Base-by-base conservation (phyloP, 2,888 invertebrate genomes). In the Andrena trimmerana region DNA sequence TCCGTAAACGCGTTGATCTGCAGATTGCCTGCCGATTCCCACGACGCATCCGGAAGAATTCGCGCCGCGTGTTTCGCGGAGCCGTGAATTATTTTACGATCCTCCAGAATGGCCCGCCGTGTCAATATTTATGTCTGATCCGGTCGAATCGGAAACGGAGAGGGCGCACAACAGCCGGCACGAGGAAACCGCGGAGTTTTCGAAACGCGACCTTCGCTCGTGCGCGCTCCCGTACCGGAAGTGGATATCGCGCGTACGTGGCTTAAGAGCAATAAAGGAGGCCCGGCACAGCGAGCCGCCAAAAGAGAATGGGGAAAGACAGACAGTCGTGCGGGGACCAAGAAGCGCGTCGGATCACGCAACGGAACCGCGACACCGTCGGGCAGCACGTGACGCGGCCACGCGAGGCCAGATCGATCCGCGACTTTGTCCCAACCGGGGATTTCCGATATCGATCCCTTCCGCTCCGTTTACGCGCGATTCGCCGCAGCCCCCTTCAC, bases 301-400 rank as follows among this genome's bases (percentile, higher is more conserved):
- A 85, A 88, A 90, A 89, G 90, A 91, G 90, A 92, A 91, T 91
- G 88, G 86, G 86, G 79, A 85, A 87, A 91, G 89, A 90, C 91
- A 92, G 92, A 90, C 91, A 92, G 92, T 92, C 91, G 92, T 73
- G 86, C 91, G 85, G 88, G 86, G 90, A 90, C 92, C 90, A 90
- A 92, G 90, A 90, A 78, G 84, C 90, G 88, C 86, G 89, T 83
- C 90, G 90, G 92, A 91, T 85, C 90, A 66, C 82, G 78, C 74
- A 63, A 83, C 87, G 75, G 70, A 73, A 74, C 73, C 78, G 77
- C 73, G 54, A 73, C 75, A 72, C 77, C 67, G 27, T 70, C 78
- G 52, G 31, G 27, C 27, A 77, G 70, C 91, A 90, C 89, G 89
- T 91, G 89, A 88, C 78, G 20, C 7, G 24, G n/a, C 48, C 24